These are phyloP conservation scores for Lingula anatina DNA, from an alignment of 2,888 invertebrate species.

Conservation along the genomic window DNA sequence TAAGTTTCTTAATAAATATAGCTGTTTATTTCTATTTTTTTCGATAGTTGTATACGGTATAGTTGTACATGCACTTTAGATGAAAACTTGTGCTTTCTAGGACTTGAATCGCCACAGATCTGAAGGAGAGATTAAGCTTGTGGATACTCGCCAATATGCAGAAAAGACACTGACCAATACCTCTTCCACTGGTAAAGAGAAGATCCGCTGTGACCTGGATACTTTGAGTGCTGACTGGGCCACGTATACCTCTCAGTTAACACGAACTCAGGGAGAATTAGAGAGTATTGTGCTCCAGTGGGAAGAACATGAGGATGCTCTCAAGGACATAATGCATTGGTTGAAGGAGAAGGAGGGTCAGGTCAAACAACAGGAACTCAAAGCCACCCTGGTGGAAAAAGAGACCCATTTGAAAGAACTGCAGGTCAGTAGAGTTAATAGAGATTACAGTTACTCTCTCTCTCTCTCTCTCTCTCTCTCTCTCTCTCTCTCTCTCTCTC, in stretches of 20 bases:
- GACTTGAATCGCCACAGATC: too few species aligned
- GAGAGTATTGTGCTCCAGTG: constrained; percentile 82
- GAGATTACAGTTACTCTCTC: too few species aligned
- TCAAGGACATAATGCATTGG: constrained; percentile 77
- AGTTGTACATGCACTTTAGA: too few species aligned
- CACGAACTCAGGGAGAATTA: constrained; percentile 60
- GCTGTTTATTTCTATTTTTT: too few species aligned
- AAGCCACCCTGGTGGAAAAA: constrained; percentile 79
- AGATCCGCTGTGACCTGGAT: constrained; percentile 79
- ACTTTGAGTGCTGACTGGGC: constrained; percentile 88
- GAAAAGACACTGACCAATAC: constrained; percentile 65
- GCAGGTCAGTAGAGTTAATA: constrained; percentile 51
- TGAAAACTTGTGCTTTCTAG: too few species aligned
- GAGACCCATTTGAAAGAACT: constrained; percentile 73
- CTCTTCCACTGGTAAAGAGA: constrained; percentile 78
- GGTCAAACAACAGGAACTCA: constrained; percentile 76
- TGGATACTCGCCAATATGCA: too few species aligned
- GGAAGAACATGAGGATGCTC: constrained; percentile 72
- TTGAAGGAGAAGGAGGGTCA: constrained; percentile 78
- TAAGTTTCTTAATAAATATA: too few species aligned
- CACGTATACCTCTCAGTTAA: constrained; percentile 27
- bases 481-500: too few species aligned
- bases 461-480: too few species aligned
- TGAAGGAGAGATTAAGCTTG: constrained; percentile 32
- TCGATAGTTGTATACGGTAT: too few species aligned